A percentile compares a stretch with the other conserved stretches of the same genome.
These are phyloP conservation scores for Acronicta alni DNA, from an alignment of 2,888 invertebrate species.

Conservation along the genomic window DNA sequence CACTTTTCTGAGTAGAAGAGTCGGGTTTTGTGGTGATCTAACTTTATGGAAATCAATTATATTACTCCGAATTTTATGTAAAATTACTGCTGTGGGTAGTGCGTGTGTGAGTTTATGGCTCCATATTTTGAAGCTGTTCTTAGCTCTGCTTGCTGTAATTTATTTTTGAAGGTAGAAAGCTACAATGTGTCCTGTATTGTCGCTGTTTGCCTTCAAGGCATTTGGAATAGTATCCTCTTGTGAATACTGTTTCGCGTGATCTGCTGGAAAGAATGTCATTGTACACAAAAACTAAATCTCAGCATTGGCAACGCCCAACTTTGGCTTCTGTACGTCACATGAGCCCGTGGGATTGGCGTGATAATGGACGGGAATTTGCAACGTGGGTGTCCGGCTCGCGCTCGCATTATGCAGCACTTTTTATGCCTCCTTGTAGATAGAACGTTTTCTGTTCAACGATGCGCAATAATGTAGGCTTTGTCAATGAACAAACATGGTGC, in stretches of 20 bases:
- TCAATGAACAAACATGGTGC: slow-evolving; percentile 74
- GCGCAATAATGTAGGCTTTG: slow-evolving; percentile 79
- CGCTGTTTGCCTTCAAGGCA: slow-evolving; percentile 37
- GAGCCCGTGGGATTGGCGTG: slow-evolving; percentile 83
- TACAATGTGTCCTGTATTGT: slow-evolving; percentile 21
- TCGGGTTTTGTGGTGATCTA: slow-evolving; percentile 49
- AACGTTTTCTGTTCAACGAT: slow-evolving; percentile 72
- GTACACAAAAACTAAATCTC: slow-evolving; percentile 77
- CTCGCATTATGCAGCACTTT: slow-evolving; percentile 80
- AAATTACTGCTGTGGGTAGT: slow-evolving; percentile 5
- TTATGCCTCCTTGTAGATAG: slow-evolving; percentile 69
- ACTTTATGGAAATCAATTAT: slow-evolving; percentile 17
- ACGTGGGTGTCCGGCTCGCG: slow-evolving; percentile 85
- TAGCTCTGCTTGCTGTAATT: too few species aligned
- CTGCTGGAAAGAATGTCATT: slow-evolving; percentile 74
- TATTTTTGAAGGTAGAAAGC: not conserved
- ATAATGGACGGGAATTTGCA: slow-evolving; percentile 79
- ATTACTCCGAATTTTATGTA: not conserved
- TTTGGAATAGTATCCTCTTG: slow-evolving; percentile 44
- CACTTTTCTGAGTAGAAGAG: slow-evolving; percentile 56
- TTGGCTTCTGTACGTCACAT: slow-evolving; percentile 81
- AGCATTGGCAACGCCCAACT: slow-evolving; percentile 73
- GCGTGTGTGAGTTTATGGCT: slow-evolving; percentile 12
- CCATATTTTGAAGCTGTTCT: not conserved
- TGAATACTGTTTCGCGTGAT: slow-evolving; percentile 68